Percentiles rank a stretch among this genome's conserved stretches.
phyloP scores from a whole-genome alignment of 1,140 invertebrate species.

The Drosophila mojavensis region DNA sequence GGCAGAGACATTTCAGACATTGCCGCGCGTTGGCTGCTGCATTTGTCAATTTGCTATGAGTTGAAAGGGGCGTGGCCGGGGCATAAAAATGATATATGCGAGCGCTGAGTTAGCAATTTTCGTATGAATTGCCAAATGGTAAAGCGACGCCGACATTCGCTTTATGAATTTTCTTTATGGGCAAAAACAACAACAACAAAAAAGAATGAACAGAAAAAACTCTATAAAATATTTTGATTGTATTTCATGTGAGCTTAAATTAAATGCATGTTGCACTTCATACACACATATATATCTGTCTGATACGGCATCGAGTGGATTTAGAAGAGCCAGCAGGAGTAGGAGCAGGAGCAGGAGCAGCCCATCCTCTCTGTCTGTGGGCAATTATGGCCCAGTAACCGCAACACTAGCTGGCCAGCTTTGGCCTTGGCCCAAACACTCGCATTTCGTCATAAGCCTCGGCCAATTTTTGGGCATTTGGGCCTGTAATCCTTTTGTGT shows the following conservation, averaged over 20 bases:
- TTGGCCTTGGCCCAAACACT: conserved; percentile 23
- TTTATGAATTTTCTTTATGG: conserved; percentile 76
- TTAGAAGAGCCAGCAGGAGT: not conserved
- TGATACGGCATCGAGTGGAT: conserved; percentile 57
- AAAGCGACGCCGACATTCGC: conserved; percentile 50
- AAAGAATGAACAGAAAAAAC: conserved; percentile 9
- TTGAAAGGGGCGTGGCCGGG: conserved; percentile 81
- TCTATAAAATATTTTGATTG: conserved; percentile 79
- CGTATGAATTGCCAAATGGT: conserved; percentile 71
- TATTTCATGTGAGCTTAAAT: conserved; percentile 52
- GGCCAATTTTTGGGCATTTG: conserved; percentile 64
- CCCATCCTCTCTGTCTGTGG: conserved; percentile 18
- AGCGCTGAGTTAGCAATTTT: conserved; percentile 81
- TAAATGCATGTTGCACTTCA: conserved; percentile 63
- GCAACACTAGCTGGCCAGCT: conserved; percentile 19
- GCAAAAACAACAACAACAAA: conserved; percentile 10
- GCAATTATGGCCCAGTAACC: conserved; percentile 62
- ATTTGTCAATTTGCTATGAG: conserved; percentile 82
- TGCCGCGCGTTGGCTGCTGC: conserved; percentile 51
- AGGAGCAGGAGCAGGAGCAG: not conserved
- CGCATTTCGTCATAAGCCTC: conserved; percentile 22
- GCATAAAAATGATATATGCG: conserved; percentile 81
- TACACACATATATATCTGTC: conserved; percentile 3
- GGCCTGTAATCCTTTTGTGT: conserved; percentile 72
- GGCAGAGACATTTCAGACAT: conserved; percentile 80